phyloP scores from a whole-genome alignment of 2,888 invertebrate genomes.

The Phyllotreta cruciferae region DNA sequence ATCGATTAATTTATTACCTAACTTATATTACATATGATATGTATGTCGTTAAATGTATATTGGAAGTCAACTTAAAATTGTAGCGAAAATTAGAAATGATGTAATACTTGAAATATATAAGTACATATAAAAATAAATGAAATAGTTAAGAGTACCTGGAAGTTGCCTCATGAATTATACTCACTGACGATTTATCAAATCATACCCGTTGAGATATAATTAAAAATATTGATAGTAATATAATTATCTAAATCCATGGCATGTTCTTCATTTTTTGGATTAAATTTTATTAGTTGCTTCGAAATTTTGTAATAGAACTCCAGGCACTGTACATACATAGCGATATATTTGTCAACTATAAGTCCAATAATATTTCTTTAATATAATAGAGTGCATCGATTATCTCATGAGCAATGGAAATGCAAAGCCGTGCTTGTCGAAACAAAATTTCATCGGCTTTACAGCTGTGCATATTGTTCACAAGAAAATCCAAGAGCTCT shows the following conservation, averaged over 20 bases:
- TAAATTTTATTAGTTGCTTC: not conserved
- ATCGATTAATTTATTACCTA: conserved; percentile 2
- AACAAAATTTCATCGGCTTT: no score
- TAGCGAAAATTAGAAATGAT: not conserved
- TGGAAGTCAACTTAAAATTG: conserved; percentile 21
- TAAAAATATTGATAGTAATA: no score
- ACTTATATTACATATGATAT: conserved; percentile 22
- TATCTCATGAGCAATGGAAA: no score
- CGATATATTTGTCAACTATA: no score
- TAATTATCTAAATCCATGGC: not conserved
- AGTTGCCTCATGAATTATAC: no score
- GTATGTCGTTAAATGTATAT: conserved; percentile 24
- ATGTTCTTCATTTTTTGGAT: not conserved
- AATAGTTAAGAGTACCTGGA: not conserved
- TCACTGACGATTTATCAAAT: no score
- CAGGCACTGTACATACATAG: not conserved
- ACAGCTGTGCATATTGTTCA: not conserved
- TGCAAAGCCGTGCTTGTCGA: no score
- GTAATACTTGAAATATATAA: no score
- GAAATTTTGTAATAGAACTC: not conserved
- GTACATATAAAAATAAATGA: not conserved
- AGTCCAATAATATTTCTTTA: not conserved
- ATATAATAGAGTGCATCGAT: not conserved
- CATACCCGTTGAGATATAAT: no score
- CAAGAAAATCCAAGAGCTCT: not conserved